Base-by-base conservation (phyloP, 2,113 vertebrate species). In the Muscicapa adusta region DNA sequence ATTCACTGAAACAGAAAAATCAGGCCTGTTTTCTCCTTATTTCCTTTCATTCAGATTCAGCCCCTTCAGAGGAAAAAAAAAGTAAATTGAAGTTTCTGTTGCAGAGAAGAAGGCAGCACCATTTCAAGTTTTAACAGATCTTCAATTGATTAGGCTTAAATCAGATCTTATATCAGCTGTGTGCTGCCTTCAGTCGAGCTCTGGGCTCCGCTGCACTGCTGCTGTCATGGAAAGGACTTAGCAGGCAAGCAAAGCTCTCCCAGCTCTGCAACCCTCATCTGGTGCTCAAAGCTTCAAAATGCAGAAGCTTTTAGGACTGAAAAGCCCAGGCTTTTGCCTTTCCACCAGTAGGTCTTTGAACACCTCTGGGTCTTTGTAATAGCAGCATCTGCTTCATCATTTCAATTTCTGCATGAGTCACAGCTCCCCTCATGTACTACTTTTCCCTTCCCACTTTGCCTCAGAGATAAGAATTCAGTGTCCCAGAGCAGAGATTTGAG, bases 321-420 rank as follows among this genome's bases (percentile, higher is more conserved):
- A 93, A 95, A 92, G 61, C 86, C 61, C 76, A 93, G 51, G 76
- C 42, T 93, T 97, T 94, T 86, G 76, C 92, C 70, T 91, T 92
- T 94, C 86, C 85, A 75, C 68, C 56, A 77, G 87, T 31, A 84
- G 57, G 85, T 86, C 75, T 91, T 80, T 84, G 75, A 94, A 91
- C 92, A 96, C 85, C 93, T 93, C 94, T 94, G 91, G 82, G 88
- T 88, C 89, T 94, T 93, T 31, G 10, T 91, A 95, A 96, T 67
- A 84, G 60, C 68, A 42, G 53, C 12, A 10, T 86, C 88, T 76
- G 89, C 91, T 95, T 83, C 80, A 91, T 89, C 89, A 87, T 92
- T 96, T 90, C 91, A 54, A 7, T 82, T 96, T 81, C 94, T 91
- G 89, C 91, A 81, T 93, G 92, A 96, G 87, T 96, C 91, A 95